Base-by-base conservation (phyloP, 2,797 vertebrate genomes). In the Urophycis tenuis region DNA sequence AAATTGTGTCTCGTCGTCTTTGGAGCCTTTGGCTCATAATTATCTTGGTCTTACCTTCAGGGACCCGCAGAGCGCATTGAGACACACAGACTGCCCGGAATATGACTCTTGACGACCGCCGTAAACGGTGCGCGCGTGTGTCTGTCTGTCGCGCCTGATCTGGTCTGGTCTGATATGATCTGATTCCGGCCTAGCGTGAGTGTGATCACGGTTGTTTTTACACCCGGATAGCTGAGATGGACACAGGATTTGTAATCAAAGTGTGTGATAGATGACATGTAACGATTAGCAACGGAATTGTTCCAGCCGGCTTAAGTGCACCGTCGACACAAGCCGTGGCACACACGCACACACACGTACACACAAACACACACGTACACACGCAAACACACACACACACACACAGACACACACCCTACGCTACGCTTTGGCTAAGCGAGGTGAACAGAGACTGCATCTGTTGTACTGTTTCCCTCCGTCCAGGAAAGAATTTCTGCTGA, bases 401-500 rank as follows among this genome's bases (percentile, higher is more conserved):
- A 49, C 45, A 49, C 45, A 19, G 17, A 49, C 45, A 49, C 45
- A 49, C 17, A 49, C 19, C 17, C 45, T 5, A 74, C 74, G 73
- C 74, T 76, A 53, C 71, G 64, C 71, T 34, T 74, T 69, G 34
- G 77, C 75, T 71, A 15, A 71, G 7, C 30, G 34, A 53, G 74
- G 73, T 80, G 77, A 78, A 76, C 75, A 81, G 78, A 77, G 78
- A 34, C 75, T 60, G 82, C 75, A 85, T 88, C 84, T 87, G 88
- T 84, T 83, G 31, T 3, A 74, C 64, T 45, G 10, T 77, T 79
- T 45, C 83, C 79, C 64, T 73, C 85, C 83, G 78, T 87, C 83
- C 80, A 86, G 79, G 85, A 87, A 90, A 85, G 22, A 85, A 78
- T 75, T 76, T 74, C 75, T 14, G 70, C 81, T 75, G 70, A 84